phyloP scores from a whole-genome alignment of 2,888 invertebrate species.

The Lepidochitona cinerea region DNA sequence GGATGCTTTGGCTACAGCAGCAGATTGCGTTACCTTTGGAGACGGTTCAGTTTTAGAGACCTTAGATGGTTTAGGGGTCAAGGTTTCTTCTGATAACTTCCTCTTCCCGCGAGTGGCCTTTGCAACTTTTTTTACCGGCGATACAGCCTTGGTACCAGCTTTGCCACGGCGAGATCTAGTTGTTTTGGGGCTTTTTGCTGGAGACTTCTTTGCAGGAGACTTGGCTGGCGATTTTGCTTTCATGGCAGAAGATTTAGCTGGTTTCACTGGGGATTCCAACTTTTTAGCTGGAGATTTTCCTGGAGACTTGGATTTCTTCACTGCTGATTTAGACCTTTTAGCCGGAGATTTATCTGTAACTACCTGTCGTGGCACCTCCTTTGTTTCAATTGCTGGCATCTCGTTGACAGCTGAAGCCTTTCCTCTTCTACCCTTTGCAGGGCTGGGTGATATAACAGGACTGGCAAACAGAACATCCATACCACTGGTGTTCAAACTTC shows the following conservation, averaged over 20 bases:
- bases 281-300: background rate
- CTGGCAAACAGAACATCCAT: constrained; percentile 30
- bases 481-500: constrained; percentile 31
- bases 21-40: too few relatives aligned
- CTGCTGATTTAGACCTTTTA: background rate
- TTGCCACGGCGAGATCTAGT: background rate
- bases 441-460: background rate
- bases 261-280: background rate
- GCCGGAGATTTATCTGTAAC: background rate
- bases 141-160: too few relatives aligned
- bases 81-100: too few relatives aligned
- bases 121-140: too few relatives aligned
- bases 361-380: too few relatives aligned
- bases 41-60: too few relatives aligned
- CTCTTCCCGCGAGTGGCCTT: too few relatives aligned
- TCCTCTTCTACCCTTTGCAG: background rate
- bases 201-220: background rate
- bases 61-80: too few relatives aligned
- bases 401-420: background rate
- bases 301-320: background rate
- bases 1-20: constrained; percentile 24
- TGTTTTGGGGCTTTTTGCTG: background rate
- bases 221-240: constrained; percentile 13
- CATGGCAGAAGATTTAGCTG: background rate
- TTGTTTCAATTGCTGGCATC: background rate